Evolutionary conservation across 2,888 invertebrate genomes (phyloP), one percentile per base, ranked within the genome.

Genomic region (Fissipunctia ypsillon): DNA sequence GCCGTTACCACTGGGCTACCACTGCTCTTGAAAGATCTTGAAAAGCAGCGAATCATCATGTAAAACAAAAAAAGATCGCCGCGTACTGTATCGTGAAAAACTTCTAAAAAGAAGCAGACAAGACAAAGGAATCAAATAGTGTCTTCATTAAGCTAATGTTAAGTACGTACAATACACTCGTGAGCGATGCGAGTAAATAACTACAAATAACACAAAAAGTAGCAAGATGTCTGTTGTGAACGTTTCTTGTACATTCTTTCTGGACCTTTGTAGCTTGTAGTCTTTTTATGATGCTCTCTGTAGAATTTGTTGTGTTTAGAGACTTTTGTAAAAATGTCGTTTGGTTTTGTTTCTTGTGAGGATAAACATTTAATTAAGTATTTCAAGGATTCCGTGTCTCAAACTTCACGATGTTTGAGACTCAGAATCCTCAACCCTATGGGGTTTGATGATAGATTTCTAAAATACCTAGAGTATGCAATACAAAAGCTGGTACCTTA

Each of bases 161-260:
- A 54, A 76, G 72, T 81, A 76, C 60, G 72, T 81, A 76, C 60
- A 76, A 31, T 61, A 76, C 57, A 76, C 63, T 68, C 43, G 69
- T 78, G 70, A 83, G 70, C 80, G 48, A 81, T 84, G 45, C 57
- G 31, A 80, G 81, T 74, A 79, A 74, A 69, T 69, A n/a, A n/a
- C n/a, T n/a, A 84, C 52, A 79, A 81, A 70, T 52, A 83, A 63
- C n/a, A 35, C 50, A 65, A 73, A 67, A 79, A 70, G 22, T 48
- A 67, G 19, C 41, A 38, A 81, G 71, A 35, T 57, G 71, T 69
- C 61, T 67, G 66, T 64, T 54, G 56, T 14, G 56, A 72, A 72
- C 61, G 57, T 76, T 81, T 65, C 72, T 80, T 69, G 57, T 63
- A 63, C 61, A 78, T 69, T 83, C 57, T 66, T 80, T 71, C 74